phyloP scores from a whole-genome alignment of 2,888 invertebrate species.

The Peribatodes rhomboidaria region DNA sequence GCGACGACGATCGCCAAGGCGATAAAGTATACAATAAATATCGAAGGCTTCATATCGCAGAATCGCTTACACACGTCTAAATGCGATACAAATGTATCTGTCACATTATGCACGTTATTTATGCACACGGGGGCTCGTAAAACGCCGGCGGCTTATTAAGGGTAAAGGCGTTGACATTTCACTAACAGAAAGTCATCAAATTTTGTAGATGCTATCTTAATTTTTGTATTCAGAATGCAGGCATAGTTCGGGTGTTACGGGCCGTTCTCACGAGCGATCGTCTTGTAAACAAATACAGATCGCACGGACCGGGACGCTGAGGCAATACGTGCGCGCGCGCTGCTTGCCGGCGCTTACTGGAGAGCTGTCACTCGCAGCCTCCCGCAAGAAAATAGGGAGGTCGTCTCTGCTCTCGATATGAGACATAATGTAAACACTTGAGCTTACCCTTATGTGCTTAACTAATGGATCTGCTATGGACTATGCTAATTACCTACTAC shows the following conservation, averaged over 20 bases:
- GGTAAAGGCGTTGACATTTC: conserved; percentile 76
- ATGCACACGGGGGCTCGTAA: conserved; percentile 72
- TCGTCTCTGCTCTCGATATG: conserved; percentile 38
- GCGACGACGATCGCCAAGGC: conserved; percentile 74
- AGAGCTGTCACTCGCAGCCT: conserved; percentile 78
- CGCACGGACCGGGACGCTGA: conserved; percentile 51
- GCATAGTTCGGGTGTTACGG: conserved; percentile 52
- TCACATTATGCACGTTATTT: conserved; percentile 83
- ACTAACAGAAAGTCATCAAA: conserved; percentile 75
- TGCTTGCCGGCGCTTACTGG: conserved; percentile 78
- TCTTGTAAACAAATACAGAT: conserved; percentile 76
- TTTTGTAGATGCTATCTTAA: conserved; percentile 58
- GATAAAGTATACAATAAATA: conserved; percentile 80
- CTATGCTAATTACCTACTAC: conserved; percentile 23
- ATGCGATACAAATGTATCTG: conserved; percentile 77
- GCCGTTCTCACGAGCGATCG: conserved; percentile 60
- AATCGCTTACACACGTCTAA: conserved; percentile 73
- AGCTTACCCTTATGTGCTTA: conserved; percentile 29
- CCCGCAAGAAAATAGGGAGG: conserved; percentile 69
- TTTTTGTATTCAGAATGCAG: conserved; percentile 53
- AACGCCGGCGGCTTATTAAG: conserved; percentile 74
- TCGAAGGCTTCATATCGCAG: conserved; percentile 75
- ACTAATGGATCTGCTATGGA: conserved; percentile 26
- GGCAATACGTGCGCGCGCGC: conserved; percentile 82
- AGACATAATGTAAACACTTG: conserved; percentile 29